Evolutionary conservation across 1,140 invertebrate species (phyloP), one percentile per base, ranked within the genome.

Genomic region (Drosophila grimshawi): DNA sequence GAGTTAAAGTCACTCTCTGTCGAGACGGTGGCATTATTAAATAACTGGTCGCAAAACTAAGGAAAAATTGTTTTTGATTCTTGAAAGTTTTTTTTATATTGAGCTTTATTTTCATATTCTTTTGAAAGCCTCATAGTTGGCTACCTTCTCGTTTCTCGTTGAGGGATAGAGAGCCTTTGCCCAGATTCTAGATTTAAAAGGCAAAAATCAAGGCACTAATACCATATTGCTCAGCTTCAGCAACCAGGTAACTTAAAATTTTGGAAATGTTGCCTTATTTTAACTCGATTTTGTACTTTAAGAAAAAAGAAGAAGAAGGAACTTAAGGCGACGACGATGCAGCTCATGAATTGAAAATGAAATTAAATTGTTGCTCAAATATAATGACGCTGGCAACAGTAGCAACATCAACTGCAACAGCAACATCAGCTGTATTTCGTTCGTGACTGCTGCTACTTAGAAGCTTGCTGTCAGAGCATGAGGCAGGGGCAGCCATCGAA

Each of bases 271-370:
- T 19, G 19, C 19, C 19, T 19, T 19, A 1, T 19, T 19, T 19
- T 19, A 19, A 19, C 19, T 19, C 1, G 1, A 19, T 19, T 68
- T 86, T 76, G 10, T 41, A 60, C 55, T 52, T 76, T 65, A 59
- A 41, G 37, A 43, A n/a, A 43, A n/a, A 76, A 61, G 19, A 19
- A 19, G 19, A 19, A 19, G 19, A 19, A 19, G 0, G 19, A 19
- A 56, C 51, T 68, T 49, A 45, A 74, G 67, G 60, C 19, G 35
- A 3, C 32, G 73, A 49, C 30, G 43, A 51, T 79, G 83, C 82
- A 86, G 76, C 55, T 86, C 83, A 86, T 88, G 85, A 88, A 88
- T 88, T 88, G 80, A 37, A 80, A 78, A 89, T 89, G 67, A 80
- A 83, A 88, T 89, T 89, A 88, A 83, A 86, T 80, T 62, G 63